A percentile compares a stretch with the other conserved stretches of the same genome.
Evolutionary conservation across 2,797 vertebrate species (phyloP).

Genomic region (Liparis tanakae): DNA sequence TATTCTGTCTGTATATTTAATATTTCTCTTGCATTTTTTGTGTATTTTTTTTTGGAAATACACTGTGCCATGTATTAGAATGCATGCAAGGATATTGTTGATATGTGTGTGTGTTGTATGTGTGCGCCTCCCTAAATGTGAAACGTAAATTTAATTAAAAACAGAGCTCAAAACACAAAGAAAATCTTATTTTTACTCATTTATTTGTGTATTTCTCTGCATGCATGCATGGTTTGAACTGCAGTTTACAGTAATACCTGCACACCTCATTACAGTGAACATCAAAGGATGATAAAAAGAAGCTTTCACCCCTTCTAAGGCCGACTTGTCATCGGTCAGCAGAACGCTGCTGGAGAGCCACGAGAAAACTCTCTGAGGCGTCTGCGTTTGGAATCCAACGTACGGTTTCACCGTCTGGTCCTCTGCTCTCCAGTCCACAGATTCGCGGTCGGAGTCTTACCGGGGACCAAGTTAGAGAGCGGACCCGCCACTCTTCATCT

Average conservation of each 20-base stretch:
- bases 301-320: background rate
- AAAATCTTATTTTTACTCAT: background rate
- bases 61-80: background rate
- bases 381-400: background rate
- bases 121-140: background rate
- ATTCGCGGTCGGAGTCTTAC: slow-evolving; percentile 88
- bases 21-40: too few relatives aligned
- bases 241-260: background rate
- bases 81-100: background rate
- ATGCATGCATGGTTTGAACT: background rate
- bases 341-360: background rate
- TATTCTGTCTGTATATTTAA: too few relatives aligned
- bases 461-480: slow-evolving; percentile 93
- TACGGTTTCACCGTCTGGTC: background rate
- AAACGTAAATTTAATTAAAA: background rate
- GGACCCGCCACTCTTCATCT: slow-evolving; percentile 94
- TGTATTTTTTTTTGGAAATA: background rate
- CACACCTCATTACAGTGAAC: background rate
- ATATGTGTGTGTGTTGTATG: too few relatives aligned
- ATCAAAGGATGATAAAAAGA: background rate
- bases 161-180: background rate
- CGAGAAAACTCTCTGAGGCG: background rate
- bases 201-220: background rate
- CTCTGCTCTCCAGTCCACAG: slow-evolving; percentile 75
- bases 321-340: too few relatives aligned